Percentiles rank a stretch among this genome's conserved stretches.
Conservation (phyloP, 2,113 vertebrate species). For the Sinocyclocheilus grahami region DNA sequence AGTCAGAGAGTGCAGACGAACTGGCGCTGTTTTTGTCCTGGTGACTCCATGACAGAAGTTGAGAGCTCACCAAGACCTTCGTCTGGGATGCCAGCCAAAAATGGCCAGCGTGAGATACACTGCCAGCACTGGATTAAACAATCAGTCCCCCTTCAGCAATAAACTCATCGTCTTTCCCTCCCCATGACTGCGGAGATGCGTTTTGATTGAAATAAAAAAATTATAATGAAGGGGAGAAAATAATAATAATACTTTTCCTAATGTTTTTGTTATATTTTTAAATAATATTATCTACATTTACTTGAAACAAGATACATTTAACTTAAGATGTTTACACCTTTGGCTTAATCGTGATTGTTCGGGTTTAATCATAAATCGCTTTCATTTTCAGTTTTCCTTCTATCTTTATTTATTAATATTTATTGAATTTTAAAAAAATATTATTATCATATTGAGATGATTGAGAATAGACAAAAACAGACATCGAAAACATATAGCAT, state of each 20-base stretch:
- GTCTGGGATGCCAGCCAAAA: slow-evolving; percentile 44
- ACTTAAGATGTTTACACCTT: too few species aligned
- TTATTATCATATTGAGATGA: too few species aligned
- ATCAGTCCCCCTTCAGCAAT: slow-evolving; percentile 3
- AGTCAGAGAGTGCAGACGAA: slow-evolving; percentile 39
- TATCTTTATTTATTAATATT: background rate
- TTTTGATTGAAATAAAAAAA: background rate
- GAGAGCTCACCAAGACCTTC: slow-evolving; percentile 34
- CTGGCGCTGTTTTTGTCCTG: slow-evolving; percentile 51
- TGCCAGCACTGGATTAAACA: slow-evolving; percentile 32
- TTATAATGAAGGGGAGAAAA: background rate
- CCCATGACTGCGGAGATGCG: background rate
- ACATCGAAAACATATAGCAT: background rate
- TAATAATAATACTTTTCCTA: background rate
- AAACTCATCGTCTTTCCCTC: slow-evolving; percentile 14
- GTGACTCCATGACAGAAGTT: slow-evolving; percentile 41
- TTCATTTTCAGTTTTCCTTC: background rate
- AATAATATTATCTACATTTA: too few species aligned
- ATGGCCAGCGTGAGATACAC: slow-evolving; percentile 26
- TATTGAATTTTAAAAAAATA: background rate
- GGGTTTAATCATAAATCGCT: too few species aligned
- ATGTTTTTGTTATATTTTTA: background rate
- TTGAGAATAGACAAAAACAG: background rate
- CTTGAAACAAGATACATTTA: too few species aligned
- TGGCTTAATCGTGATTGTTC: too few species aligned